Evolutionary conservation across 1,140 invertebrate genomes (phyloP), one percentile per base, ranked within the genome.

Genomic region (Phymorhynchus buccinoides): DNA sequence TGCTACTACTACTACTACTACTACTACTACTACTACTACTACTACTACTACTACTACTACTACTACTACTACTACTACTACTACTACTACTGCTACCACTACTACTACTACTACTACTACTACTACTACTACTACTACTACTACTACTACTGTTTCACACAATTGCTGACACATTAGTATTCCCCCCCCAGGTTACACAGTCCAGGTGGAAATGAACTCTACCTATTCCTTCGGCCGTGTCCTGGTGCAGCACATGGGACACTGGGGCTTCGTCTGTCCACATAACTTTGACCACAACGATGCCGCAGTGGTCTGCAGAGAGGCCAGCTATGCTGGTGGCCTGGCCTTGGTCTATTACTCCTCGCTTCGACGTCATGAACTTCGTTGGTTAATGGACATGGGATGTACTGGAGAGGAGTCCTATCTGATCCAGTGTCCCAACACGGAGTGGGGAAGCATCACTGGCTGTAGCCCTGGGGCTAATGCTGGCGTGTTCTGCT

Each of bases 181-280:
- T 48, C 6, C 18, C 7, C 6, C 18, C 18, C 30, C 83, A 84
- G 83, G 83, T 1, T 84, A 84, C 62, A 32, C 39, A 3, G 44
- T 84, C 3, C 0, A 9, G 4, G 39, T 82, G 52, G 52, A 66
- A 27, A 66, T 37, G 6, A 4, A 68, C 1, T 14, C 27, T 22
- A 32, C 27, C 41, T 12, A 12, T 14, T 30, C 78, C 37, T 66
- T 84, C 30, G 85, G 85, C 14, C 68, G 32, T 16, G 88, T 90
- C 22, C 80, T 83, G 16, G 83, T 89, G 2, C 71, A 79, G 1
- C 87, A 90, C 84, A 73, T 90, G 41, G 88, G 87, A 62, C 86
- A 90, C 14, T 88, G 88, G 85, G 92, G 92, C 27, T 84, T 86
- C 68, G 88, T 92, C 18, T 91, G 92, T 84, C 77, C 88, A n/a